Evolutionary conservation across 2,888 invertebrate genomes (phyloP), one percentile per base, ranked within the genome.

Genomic region (Phyllotreta cruciferae): DNA sequence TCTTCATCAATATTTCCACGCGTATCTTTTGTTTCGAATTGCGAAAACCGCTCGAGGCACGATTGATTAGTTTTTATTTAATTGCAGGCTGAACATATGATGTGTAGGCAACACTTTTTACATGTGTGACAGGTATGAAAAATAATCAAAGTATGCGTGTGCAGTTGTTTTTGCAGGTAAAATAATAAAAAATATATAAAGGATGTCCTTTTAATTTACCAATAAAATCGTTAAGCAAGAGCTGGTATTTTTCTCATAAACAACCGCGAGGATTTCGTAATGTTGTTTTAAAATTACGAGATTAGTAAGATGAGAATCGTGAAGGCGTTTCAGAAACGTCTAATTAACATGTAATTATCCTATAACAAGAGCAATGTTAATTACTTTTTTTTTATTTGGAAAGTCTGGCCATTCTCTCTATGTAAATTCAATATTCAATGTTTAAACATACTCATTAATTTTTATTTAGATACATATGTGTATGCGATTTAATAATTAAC

Each of bases 261-360:
- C 4, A 54, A 44, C 36, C 36, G 13, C 4, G 10, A 1, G 6
- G 60, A 54, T 70, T 68, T 68, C 67, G 62, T 68, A 70, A 70
- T 49, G 52, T 58, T 58, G 56, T 56, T 55, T 24, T 24, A 36
- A 65, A 61, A 61, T 62, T 67, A 68, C 70, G 64, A 70, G 66
- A 58, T 56, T 24, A 24, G n/a, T 41, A 53, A 69, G 60, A 67
- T 70, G 72, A 70, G 72, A 72, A 71, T 66, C 67, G 64, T 61
- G 60, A 54, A 54, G 24, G 60, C 52, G 62, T 71, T 73, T 71
- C 71, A 64, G 52, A 73, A 72, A 70, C 64, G 54, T 8, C 64
- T 70, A 71, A 73, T 73, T 73, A 71, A 70, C 67, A 67, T 69
- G 64, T 64, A 64, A 64, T 64, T 61, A 64, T 57, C 54, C 57